Evolutionary conservation across 2,797 vertebrate species (phyloP).

Genomic region (Morelia viridis): DNA sequence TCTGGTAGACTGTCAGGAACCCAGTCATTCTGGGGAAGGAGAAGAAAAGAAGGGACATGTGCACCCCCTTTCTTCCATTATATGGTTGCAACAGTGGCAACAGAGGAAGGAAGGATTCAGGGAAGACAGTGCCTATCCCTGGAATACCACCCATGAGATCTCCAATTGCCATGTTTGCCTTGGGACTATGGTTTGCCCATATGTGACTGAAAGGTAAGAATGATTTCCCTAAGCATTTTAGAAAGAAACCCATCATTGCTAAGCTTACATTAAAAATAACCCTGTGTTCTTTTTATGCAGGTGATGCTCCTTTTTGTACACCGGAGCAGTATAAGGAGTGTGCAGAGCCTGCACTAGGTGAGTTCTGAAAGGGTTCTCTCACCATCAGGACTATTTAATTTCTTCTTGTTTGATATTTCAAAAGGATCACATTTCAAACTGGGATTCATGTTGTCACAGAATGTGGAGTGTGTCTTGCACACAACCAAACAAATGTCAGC

Average conservation of each 20-base stretch:
- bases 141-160: no score
- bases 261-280: neutral
- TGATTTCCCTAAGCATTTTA: neutral
- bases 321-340: constrained; percentile 99
- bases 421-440: neutral
- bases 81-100: neutral
- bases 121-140: neutral
- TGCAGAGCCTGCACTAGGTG: constrained; percentile 93
- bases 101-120: neutral
- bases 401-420: neutral
- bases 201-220: neutral
- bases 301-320: constrained; percentile 96
- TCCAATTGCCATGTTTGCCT: neutral
- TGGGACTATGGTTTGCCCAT: neutral
- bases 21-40: neutral
- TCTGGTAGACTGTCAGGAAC: neutral
- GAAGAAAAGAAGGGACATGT: neutral
- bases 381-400: neutral
- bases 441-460: neutral
- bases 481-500: neutral
- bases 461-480: neutral
- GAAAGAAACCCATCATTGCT: neutral
- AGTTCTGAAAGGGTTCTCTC: constrained; percentile 52
- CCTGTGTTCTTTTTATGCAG: constrained; percentile 68
- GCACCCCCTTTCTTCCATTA: neutral